These are phyloP conservation scores for Olivierus martensii DNA, from an alignment of 1,140 invertebrate genomes.

Conservation along the genomic window DNA sequence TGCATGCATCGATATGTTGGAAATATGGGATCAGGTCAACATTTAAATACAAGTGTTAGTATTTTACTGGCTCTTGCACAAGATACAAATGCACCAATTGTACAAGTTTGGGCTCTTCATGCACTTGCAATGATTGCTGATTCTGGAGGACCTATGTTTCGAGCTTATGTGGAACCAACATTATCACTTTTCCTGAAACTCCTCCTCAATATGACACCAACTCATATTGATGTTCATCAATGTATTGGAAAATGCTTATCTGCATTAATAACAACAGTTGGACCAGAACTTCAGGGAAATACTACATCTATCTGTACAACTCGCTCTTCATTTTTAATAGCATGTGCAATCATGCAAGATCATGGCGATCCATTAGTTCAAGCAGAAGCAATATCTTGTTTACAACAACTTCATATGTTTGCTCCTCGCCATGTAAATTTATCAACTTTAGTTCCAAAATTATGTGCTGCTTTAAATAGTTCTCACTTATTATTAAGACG, in stretches of 20 bases:
- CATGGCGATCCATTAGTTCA: conserved; percentile 79
- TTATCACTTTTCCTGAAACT: conserved; percentile 77
- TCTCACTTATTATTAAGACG: conserved; percentile 78
- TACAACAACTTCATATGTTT: conserved; percentile 96
- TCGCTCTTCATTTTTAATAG: conserved; percentile 56
- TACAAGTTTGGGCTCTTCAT: conserved; percentile 94
- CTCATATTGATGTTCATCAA: conserved; percentile 82
- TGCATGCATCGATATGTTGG: conserved; percentile 79
- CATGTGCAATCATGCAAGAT: conserved; percentile 84
- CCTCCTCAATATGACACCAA: conserved; percentile 72
- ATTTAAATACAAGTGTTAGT: conserved; percentile 83
- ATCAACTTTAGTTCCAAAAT: conserved; percentile 75
- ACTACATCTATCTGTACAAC: conserved; percentile 50
- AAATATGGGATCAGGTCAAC: conserved; percentile 78
- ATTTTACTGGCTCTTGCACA: conserved; percentile 88
- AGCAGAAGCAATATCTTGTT: conserved; percentile 86
- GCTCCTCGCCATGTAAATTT: conserved; percentile 88
- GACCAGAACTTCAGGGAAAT: conserved; percentile 65
- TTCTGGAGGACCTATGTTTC: conserved; percentile 96
- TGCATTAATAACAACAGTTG: conserved; percentile 91
- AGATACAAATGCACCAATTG: conserved; percentile 72
- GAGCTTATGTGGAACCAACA: conserved; percentile 89
- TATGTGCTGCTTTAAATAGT: conserved; percentile 59
- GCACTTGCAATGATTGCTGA: conserved; percentile 90
- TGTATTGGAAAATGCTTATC: conserved; percentile 87